A percentile compares a stretch with the other conserved stretches of the same genome.
Evolutionary conservation across 2,888 invertebrate species (phyloP).

Genomic region (Pediacus dermestoides): DNA sequence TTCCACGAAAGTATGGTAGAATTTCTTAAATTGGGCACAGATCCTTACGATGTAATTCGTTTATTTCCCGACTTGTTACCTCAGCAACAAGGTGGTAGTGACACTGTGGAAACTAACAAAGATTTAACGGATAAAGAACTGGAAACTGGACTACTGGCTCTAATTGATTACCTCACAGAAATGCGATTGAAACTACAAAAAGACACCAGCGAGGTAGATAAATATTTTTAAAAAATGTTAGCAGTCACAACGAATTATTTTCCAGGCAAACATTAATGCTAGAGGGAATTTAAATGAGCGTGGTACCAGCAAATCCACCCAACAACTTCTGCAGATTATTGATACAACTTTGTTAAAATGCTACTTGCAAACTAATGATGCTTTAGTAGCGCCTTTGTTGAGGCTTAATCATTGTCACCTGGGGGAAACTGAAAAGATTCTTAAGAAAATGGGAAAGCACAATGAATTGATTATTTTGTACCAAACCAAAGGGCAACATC

Average conservation of each 20-base stretch:
- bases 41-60: constrained; percentile 93
- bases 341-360: constrained; percentile 97
- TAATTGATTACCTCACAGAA: constrained; percentile 86
- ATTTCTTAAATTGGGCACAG: constrained; percentile 84
- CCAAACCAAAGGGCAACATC: constrained; percentile 89
- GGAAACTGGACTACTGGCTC: constrained; percentile 81
- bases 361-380: constrained; percentile 96
- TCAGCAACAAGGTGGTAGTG: constrained; percentile 46
- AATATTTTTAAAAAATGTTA: too few relatives aligned
- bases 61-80: constrained; percentile 82
- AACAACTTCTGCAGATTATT: constrained; percentile 81
- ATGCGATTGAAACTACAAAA: constrained; percentile 59
- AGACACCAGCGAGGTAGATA: too few relatives aligned
- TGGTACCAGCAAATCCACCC: constrained; percentile 53
- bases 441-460: constrained; percentile 82
- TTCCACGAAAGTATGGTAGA: constrained; percentile 90
- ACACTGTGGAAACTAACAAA: constrained; percentile 47
- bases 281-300: constrained; percentile 48
- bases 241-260: too few relatives aligned
- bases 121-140: constrained; percentile 77
- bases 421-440: constrained; percentile 87
- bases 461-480: constrained; percentile 94
- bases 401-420: constrained; percentile 90
- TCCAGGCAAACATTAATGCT: constrained; percentile 39
- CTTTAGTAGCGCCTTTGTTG: constrained; percentile 85